Evolutionary conservation across 2,113 vertebrate species (phyloP).

Genomic region (Regulus satrapa): DNA sequence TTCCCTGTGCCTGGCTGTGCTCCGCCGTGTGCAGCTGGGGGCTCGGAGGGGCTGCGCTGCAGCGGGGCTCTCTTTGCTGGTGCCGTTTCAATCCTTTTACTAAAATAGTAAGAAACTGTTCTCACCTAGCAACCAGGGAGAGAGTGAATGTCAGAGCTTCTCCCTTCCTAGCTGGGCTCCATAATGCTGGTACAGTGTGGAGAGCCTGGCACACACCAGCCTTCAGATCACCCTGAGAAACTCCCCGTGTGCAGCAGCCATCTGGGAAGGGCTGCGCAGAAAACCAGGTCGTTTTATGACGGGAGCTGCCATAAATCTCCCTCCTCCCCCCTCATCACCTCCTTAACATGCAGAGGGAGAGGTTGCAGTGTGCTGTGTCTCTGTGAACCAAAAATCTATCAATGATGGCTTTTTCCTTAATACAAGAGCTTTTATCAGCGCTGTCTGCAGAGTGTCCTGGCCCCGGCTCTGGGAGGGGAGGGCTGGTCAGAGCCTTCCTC

Average conservation of each 20-base stretch:
- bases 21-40: constrained; percentile 6
- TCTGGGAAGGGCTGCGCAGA: constrained; percentile 30
- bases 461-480: not conserved
- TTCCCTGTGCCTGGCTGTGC: not conserved
- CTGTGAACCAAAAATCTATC: constrained; percentile 38
- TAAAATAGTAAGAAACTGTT: constrained; percentile 41
- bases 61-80: not conserved
- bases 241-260: constrained; percentile 17
- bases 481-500: not conserved
- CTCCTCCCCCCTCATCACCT: not conserved
- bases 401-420: constrained; percentile 37
- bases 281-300: constrained; percentile 11
- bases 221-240: constrained; percentile 41
- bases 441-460: constrained; percentile 25
- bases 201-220: not conserved
- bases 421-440: constrained; percentile 29
- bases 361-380: constrained; percentile 20
- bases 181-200: constrained; percentile 11
- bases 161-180: constrained; percentile 16
- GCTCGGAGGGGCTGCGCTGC: not conserved
- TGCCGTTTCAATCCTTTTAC: not conserved
- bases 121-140: constrained; percentile 60
- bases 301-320: constrained; percentile 40
- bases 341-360: constrained; percentile 51
- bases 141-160: constrained; percentile 16